phyloP scores from a whole-genome alignment of 2,888 invertebrate genomes.

The Ormia ochracea region DNA sequence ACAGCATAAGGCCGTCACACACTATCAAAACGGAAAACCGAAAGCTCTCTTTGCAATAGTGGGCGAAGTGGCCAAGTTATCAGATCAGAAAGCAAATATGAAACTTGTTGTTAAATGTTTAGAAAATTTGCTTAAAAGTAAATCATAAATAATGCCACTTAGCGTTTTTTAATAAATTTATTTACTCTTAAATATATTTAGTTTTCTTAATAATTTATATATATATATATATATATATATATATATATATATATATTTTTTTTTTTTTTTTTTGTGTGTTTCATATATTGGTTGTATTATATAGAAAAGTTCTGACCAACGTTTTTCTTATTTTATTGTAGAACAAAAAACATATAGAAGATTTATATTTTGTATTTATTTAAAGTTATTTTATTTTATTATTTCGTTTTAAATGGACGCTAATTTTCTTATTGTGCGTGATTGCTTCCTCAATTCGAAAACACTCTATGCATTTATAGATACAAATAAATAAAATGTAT shows the following conservation, averaged over 20 bases:
- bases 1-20: constrained; percentile 82
- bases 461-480: not conserved
- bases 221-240: no score
- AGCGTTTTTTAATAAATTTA: constrained; percentile 12
- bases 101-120: constrained; percentile 80
- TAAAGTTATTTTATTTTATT: no score
- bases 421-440: no score
- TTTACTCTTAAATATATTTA: no score
- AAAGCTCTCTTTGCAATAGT: constrained; percentile 83
- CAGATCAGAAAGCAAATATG: constrained; percentile 84
- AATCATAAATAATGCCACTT: constrained; percentile 8
- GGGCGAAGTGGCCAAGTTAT: constrained; percentile 80
- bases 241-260: no score
- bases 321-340: constrained; percentile 4
- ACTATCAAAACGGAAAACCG: constrained; percentile 83
- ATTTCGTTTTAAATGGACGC: no score
- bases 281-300: no score
- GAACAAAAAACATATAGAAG: no score
- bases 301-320: not conserved
- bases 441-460: no score
- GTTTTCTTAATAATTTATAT: constrained; percentile 17
- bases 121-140: constrained; percentile 73
- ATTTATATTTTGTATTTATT: no score
- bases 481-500: not conserved
- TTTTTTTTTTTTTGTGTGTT: no score